These are phyloP conservation scores for Procambarus virginalis DNA, from an alignment of 1,140 invertebrate species.

Conservation along the genomic window DNA sequence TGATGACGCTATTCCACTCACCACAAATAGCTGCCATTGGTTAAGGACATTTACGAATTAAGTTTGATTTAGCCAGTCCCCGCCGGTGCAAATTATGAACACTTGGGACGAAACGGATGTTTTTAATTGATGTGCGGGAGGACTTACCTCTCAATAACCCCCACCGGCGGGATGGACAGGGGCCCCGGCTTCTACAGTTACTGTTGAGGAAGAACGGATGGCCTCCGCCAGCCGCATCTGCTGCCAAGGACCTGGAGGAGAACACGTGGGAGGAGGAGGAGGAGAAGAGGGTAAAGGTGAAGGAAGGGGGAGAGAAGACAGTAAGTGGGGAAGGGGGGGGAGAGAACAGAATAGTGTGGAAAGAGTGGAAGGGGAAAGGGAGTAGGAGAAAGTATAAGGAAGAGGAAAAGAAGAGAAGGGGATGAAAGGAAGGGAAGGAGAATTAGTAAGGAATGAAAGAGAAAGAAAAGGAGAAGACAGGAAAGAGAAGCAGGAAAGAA, in stretches of 20 bases:
- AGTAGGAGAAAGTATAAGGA: neutral
- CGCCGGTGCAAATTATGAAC: slow-evolving; percentile 53
- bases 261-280: neutral
- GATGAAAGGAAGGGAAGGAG: neutral
- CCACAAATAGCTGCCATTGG: slow-evolving; percentile 60
- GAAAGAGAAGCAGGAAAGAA: too few relatives aligned
- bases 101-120: slow-evolving; percentile 55
- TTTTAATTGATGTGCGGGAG: slow-evolving; percentile 58
- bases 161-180: slow-evolving; percentile 18
- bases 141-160: slow-evolving; percentile 51
- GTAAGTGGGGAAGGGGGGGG: neutral
- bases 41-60: slow-evolving; percentile 56
- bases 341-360: neutral
- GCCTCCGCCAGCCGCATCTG: too few relatives aligned
- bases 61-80: slow-evolving; percentile 60
- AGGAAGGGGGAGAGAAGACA: neutral
- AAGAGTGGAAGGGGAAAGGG: neutral
- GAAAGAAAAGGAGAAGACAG: neutral
- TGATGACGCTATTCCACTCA: slow-evolving; percentile 30
- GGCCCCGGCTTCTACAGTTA: neutral
- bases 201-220: too few relatives aligned
- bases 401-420: neutral
- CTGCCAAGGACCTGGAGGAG: neutral
- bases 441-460: neutral
- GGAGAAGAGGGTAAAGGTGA: neutral